Conservation (phyloP, 2,113 vertebrate genomes). For the Macaca mulatta region DNA sequence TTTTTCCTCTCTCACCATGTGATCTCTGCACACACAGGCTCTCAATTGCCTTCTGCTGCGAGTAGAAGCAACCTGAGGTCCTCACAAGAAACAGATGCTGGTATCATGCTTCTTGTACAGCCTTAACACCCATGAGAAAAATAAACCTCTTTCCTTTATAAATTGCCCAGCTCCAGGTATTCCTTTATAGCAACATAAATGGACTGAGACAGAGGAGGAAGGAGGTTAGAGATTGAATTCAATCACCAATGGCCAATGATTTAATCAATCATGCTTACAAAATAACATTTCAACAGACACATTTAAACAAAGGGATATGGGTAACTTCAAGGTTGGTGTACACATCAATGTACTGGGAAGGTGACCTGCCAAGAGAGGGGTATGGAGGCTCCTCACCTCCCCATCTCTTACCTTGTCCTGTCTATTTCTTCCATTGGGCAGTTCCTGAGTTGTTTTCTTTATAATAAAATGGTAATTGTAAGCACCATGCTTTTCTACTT, state of each 20-base stretch:
- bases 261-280: neutral
- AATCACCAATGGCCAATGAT: neutral
- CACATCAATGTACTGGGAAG: neutral
- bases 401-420: neutral
- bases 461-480: neutral
- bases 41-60: rapidly evolving
- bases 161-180: neutral
- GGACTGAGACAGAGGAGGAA: neutral
- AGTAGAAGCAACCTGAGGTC: neutral
- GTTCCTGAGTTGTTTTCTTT: neutral
- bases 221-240: neutral
- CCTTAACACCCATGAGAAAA: neutral
- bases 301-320: neutral
- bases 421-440: neutral
- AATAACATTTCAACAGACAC: neutral
- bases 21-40: neutral
- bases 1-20: neutral
- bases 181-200: neutral
- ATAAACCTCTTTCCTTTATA: neutral
- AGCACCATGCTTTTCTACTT: neutral
- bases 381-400: rapidly evolving
- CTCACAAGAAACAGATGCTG: neutral
- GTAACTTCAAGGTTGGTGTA: neutral
- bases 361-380: neutral
- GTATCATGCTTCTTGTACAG: neutral